Base-by-base conservation (phyloP, 2,888 invertebrate species). In the Tiliacea citrago region DNA sequence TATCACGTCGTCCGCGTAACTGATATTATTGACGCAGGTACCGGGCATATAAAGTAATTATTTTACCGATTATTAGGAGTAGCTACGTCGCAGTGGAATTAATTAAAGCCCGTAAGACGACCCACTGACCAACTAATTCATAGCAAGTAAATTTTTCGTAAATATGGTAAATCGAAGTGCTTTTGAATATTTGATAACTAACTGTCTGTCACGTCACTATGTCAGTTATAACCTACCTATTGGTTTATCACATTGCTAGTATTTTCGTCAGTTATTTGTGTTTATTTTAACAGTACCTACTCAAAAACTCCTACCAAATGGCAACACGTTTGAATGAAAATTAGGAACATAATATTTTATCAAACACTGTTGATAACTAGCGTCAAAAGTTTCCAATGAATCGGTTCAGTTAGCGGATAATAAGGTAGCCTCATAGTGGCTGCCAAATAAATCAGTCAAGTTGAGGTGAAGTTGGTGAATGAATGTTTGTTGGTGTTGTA, bases 151-250 rank as follows among this genome's bases (percentile, higher is more conserved):
- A 83, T 84, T 83, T 84, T 84, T 77, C 63, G 35, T 77, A 86
- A 70, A 29, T 58, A 69, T 65, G 77, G 71, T 77, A 84, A 75
- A 86, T 83, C 75, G 75, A 75, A 70, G 58, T 75, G 74, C 42
- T 78, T 53, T 71, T 86, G 75, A 86, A 86, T 85, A 84, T 77
- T 86, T 85, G 58, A 81, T 81, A 35, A 49, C 53, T 29, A 45
- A 49, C 51, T 62, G 71, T 55, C 66, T 70, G 81, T 63, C 86
- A 74, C 81, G 75, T 51, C 35, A 77, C 61, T 70, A 58, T 74
- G 57, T 68, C 75, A 73, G 72, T n/a, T n/a, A n/a, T 51, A 47
- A 57, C 49, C 60, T 62, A 61, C 53, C 29, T 16, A 58, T 24
- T 47, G 51, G 69, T 73, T 73, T 81, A 81, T 68, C 63, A 66